A percentile compares a stretch with the other conserved stretches of the same genome.
Conservation (phyloP, 2,113 vertebrate species). For the Psephotus haematonotus region DNA sequence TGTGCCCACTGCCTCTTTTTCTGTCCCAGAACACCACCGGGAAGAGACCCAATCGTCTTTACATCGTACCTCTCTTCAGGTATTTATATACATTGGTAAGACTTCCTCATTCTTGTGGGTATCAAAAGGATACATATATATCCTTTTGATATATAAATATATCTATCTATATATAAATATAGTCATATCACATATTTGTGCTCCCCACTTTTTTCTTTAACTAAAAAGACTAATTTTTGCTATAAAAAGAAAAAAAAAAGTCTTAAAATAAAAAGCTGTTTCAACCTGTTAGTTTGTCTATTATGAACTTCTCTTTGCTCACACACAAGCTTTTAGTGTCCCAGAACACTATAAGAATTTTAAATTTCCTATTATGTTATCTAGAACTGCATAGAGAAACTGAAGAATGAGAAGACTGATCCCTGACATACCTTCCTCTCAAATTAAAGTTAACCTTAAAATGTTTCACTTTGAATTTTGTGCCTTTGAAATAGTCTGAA, state of each 20-base stretch:
- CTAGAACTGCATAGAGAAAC: background rate
- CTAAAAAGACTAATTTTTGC: background rate
- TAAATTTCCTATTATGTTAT: background rate
- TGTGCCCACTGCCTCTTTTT: background rate
- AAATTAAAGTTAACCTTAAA: background rate
- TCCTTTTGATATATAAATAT: background rate
- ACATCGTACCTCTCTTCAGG: background rate
- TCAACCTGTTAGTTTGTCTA: background rate
- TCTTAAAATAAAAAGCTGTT: background rate
- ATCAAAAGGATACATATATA: background rate
- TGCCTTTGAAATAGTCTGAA: background rate
- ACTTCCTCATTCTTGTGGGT: background rate
- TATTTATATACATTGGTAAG: background rate
- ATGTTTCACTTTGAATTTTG: background rate
- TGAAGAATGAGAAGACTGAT: background rate
- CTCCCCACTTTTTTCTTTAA: background rate
- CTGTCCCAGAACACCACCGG: background rate
- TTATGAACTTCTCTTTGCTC: background rate
- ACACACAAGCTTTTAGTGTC: background rate
- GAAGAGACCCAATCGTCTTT: background rate
- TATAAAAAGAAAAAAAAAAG: background rate
- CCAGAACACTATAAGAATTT: background rate
- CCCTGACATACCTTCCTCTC: background rate
- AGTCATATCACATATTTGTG: background rate
- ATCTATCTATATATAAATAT: background rate